These are phyloP conservation scores for Neoascia interrupta DNA, from an alignment of 2,888 invertebrate species.

Conservation along the genomic window DNA sequence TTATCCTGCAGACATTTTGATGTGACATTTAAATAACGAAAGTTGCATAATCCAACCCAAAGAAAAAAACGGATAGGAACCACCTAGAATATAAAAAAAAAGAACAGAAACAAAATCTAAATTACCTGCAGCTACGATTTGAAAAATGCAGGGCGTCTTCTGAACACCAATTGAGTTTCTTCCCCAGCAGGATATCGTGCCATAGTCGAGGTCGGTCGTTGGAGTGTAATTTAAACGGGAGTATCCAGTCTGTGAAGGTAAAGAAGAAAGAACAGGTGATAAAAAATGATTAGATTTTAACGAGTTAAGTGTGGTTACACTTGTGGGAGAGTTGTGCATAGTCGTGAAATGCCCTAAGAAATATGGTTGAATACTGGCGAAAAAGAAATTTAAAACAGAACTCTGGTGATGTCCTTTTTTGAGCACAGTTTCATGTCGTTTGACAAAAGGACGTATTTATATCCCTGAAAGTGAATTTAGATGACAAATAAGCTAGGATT, in stretches of 20 bases:
- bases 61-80: constrained; percentile 3
- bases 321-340: constrained; percentile 10
- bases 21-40: constrained; percentile 54
- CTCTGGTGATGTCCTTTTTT: too few relatives aligned
- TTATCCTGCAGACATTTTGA: constrained; percentile 28
- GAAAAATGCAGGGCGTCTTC: constrained; percentile 91
- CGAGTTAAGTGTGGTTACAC: constrained; percentile 50
- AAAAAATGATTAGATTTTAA: constrained; percentile 66
- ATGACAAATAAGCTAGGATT: too few relatives aligned
- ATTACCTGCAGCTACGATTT: constrained; percentile 90
- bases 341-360: background rate
- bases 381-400: too few relatives aligned
- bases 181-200: constrained; percentile 93
- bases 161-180: constrained; percentile 91
- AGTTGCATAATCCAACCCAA: constrained; percentile 29
- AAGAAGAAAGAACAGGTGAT: constrained; percentile 45
- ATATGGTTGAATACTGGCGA: too few relatives aligned
- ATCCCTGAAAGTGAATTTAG: too few relatives aligned
- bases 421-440: too few relatives aligned
- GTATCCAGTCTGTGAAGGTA: constrained; percentile 76
- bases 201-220: constrained; percentile 92
- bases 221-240: constrained; percentile 90
- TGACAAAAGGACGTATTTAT: too few relatives aligned
- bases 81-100: background rate
- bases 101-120: too few relatives aligned